A percentile compares a stretch with the other conserved stretches of the same genome.
Evolutionary conservation across 2,797 vertebrate genomes (phyloP).

Genomic region (Moxostoma hubbsi): DNA sequence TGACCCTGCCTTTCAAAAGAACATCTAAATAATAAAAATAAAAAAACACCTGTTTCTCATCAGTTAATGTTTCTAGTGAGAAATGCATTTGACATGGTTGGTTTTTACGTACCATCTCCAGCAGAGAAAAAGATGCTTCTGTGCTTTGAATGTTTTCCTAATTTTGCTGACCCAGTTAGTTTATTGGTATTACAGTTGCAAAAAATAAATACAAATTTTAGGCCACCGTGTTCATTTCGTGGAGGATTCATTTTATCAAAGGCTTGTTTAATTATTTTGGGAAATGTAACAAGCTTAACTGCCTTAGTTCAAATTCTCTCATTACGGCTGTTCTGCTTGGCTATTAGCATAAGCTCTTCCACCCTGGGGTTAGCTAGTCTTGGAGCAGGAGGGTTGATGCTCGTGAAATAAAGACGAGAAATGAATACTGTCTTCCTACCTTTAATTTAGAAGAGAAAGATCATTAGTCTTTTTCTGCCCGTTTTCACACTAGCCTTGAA

Average conservation of each 20-base stretch:
- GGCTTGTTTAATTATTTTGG: slow-evolving; percentile 38
- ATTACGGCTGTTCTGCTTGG: slow-evolving; percentile 14
- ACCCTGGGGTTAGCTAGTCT: slow-evolving; percentile 11
- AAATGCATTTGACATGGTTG: background rate
- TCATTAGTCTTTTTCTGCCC: slow-evolving; percentile 14
- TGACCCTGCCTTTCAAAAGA: too few relatives aligned
- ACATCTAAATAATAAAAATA: too few relatives aligned
- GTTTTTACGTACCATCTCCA: background rate
- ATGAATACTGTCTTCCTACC: background rate
- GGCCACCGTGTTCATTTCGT: slow-evolving; percentile 12
- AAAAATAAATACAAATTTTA: background rate
- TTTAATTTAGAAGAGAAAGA: slow-evolving; percentile 15
- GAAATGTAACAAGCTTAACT: slow-evolving; percentile 28
- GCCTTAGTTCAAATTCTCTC: slow-evolving; percentile 21
- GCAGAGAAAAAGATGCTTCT: background rate
- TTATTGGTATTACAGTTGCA: slow-evolving; percentile 25
- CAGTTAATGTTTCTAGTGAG: background rate
- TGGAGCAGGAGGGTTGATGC: background rate
- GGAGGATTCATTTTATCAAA: slow-evolving; percentile 39
- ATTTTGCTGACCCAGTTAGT: slow-evolving; percentile 43
- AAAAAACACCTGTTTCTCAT: background rate
- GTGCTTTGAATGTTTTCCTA: slow-evolving; percentile 8
- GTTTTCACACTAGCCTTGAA: slow-evolving; percentile 5
- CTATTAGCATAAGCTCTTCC: slow-evolving; percentile 21
- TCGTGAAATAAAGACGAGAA: slow-evolving; percentile 5